A percentile compares a stretch with the other conserved stretches of the same genome.
Conservation (phyloP, 1,140 invertebrate genomes). For the Adoxophyes honmai region DNA sequence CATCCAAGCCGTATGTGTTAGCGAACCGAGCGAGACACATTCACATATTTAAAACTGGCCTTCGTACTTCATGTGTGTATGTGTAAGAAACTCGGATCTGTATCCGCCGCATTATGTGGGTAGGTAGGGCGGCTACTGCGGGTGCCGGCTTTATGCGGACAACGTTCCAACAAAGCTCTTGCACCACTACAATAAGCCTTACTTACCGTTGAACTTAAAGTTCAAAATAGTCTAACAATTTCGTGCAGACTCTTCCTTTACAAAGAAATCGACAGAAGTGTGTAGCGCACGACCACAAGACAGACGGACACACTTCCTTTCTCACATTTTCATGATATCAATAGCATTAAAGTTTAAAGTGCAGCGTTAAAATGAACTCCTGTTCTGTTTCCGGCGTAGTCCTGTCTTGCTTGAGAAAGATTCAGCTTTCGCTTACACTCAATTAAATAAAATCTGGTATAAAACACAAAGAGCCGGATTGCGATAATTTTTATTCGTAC, state of each 20-base stretch:
- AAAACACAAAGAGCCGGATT: background rate
- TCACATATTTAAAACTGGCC: slow-evolving; percentile 71
- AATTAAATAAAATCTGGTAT: slow-evolving; percentile 16
- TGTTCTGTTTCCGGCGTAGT: slow-evolving; percentile 54
- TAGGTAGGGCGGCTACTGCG: slow-evolving; percentile 71
- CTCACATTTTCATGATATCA: slow-evolving; percentile 74
- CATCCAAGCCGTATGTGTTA: slow-evolving; percentile 74
- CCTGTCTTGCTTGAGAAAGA: slow-evolving; percentile 46
- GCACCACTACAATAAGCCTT: slow-evolving; percentile 71
- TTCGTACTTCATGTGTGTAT: slow-evolving; percentile 64
- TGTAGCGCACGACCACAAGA: slow-evolving; percentile 46
- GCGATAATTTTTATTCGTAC: background rate
- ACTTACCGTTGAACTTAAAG: slow-evolving; percentile 45
- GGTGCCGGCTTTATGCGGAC: slow-evolving; percentile 65
- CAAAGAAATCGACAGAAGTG: slow-evolving; percentile 58
- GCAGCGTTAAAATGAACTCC: slow-evolving; percentile 64
- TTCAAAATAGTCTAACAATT: slow-evolving; percentile 52
- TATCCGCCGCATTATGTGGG: slow-evolving; percentile 73
- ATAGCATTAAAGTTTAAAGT: slow-evolving; percentile 56
- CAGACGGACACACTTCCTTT: slow-evolving; percentile 69
- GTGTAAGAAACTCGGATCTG: slow-evolving; percentile 73
- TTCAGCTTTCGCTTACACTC: slow-evolving; percentile 33
- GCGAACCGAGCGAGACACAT: slow-evolving; percentile 39
- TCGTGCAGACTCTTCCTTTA: slow-evolving; percentile 44
- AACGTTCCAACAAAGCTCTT: slow-evolving; percentile 63